Percentiles rank a stretch among this genome's conserved stretches.
Evolutionary conservation across 2,113 vertebrate genomes (phyloP).

Genomic region (Amblyornis subalaris): DNA sequence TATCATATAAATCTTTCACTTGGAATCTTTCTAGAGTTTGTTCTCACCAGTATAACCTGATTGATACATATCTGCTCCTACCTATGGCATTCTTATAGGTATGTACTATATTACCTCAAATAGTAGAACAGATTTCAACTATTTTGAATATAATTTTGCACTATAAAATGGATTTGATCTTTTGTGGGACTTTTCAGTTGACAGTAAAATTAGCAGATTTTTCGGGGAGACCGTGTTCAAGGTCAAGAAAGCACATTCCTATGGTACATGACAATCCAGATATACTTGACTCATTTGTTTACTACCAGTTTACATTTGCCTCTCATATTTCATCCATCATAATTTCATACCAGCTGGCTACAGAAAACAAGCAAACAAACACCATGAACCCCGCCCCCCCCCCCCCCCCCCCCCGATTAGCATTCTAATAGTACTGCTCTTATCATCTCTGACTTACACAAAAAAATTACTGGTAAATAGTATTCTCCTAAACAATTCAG

Average conservation of each 20-base stretch:
- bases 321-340: not conserved
- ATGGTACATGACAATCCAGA: not conserved
- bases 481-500: not conserved
- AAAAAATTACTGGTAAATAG: not conserved
- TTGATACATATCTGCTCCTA: not conserved
- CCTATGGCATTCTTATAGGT: not conserved
- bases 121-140: not conserved
- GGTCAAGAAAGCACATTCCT: not conserved
- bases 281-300: not conserved
- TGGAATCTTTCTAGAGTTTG: not conserved
- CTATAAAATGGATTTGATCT: not conserved
- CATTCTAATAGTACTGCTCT: not conserved
- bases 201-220: not conserved
- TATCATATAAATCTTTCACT: not conserved
- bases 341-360: not conserved
- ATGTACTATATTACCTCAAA: not conserved
- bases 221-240: not conserved
- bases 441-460: not conserved
- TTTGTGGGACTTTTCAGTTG: not conserved
- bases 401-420: rapidly evolving
- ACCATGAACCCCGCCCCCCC: not conserved
- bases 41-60: not conserved
- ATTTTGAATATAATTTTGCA: not conserved
- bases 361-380: not conserved
- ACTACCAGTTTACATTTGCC: not conserved